Evolutionary conservation across 1,140 invertebrate genomes (phyloP).

Genomic region (Lepidotrigona ventralis): DNA sequence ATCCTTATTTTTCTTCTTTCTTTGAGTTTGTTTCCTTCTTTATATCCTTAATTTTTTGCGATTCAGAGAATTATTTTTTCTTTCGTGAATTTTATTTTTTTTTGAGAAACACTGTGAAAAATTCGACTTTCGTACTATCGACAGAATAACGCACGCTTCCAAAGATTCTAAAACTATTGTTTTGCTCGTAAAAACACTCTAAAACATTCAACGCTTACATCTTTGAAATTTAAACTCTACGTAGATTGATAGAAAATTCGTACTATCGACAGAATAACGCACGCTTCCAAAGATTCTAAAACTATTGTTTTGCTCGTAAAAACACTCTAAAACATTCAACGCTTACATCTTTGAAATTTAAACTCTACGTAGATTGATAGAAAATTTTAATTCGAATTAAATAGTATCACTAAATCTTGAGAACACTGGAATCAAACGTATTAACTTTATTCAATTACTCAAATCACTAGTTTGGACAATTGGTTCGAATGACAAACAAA

Average conservation of each 20-base stretch:
- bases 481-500: too few relatives aligned
- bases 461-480: too few relatives aligned
- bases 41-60: too few relatives aligned
- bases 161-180: neutral
- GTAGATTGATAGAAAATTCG: neutral
- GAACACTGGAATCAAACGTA: too few relatives aligned
- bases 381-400: neutral
- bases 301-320: neutral
- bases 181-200: neutral
- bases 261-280: neutral
- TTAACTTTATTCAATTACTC: too few relatives aligned
- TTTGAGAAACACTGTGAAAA: neutral
- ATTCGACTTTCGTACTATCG: neutral
- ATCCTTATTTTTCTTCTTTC: neutral
- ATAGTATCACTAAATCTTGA: too few relatives aligned
- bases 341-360: neutral
- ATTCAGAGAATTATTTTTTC: too few relatives aligned
- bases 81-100: too few relatives aligned
- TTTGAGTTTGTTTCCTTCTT: neutral
- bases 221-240: rapidly evolving
- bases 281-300: neutral
- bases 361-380: neutral
- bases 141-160: neutral
- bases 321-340: neutral
- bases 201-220: neutral